Base-by-base conservation (phyloP, 2,888 invertebrate genomes). In the Halictus ligatus region DNA sequence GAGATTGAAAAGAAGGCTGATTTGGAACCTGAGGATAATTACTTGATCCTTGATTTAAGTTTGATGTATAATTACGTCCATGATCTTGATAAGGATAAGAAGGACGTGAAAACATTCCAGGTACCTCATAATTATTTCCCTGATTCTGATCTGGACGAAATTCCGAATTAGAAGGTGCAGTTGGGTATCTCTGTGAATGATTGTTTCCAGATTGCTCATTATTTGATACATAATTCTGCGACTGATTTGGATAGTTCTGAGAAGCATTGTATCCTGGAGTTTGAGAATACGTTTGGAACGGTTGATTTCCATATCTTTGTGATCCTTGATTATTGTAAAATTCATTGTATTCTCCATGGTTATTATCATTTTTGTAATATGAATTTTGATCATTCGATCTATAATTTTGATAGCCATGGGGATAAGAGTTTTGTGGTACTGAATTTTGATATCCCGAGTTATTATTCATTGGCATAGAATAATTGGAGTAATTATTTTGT, bases 41-140 rank as follows among this genome's bases (percentile, higher is more conserved):
- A 50, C 76, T 91, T 77, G 92, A 79, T 60, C 89, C 91, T 88
- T 91, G 94, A 80, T 91, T 94, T 21, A 94, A n/a, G 69, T 86
- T 92, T 12, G 92, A 73, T 6, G 91, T 86, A 80, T 93, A 95
- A 85, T 92, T 94, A 40, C 94, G 92, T 18, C 89, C 88, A 71
- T 92, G 94, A 54, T 95, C 94, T 81, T 93, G 93, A 83, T 94
- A 95, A 8, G 93, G 86, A 81, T 94, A 95, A 18, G 81, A 75
- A n/a, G 92, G 93, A 18, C 93, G 90, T 4, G 93, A 90, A 83
- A 93, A 94, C 75, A 92, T 92, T 2, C 91, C 92, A 10, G 93
- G 75, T n/a, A 92, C 88, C n/a, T 94, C 94, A 69, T 94, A 94
- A 88, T 91, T 94, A 40, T 58, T 92, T 6, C 90, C 84, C 78